Percentiles rank a stretch among this genome's conserved stretches.
These are phyloP conservation scores for Luscinia luscinia DNA, from an alignment of 2,797 vertebrate species.

Conservation along the genomic window DNA sequence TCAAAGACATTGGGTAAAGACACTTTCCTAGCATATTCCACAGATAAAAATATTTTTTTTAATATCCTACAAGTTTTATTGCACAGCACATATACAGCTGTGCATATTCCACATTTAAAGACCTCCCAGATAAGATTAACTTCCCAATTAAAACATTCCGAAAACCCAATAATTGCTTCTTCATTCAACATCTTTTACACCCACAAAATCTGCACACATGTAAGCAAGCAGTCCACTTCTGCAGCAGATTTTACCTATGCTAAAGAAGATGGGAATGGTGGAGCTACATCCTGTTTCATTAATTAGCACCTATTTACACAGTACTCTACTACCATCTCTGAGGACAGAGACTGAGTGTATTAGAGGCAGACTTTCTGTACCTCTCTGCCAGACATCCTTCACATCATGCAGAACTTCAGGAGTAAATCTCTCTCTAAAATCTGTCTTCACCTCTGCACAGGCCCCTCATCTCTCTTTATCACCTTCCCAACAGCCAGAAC, in stretches of 20 bases:
- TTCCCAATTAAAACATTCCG: neutral
- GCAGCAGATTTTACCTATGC: neutral
- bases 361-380: neutral
- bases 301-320: neutral
- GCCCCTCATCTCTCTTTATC: neutral
- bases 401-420: neutral
- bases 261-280: neutral
- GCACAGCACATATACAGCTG: neutral
- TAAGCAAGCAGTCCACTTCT: neutral
- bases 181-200: neutral
- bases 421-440: neutral
- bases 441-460: neutral
- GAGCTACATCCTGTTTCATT: fast-evolving
- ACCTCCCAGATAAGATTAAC: neutral
- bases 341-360: neutral
- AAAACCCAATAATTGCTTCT: neutral
- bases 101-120: neutral
- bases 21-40: neutral
- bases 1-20: neutral
- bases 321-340: neutral
- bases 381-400: neutral
- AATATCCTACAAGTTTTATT: neutral
- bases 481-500: neutral
- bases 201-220: neutral
- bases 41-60: neutral